These are phyloP conservation scores for Muntiacus muntjak DNA, from an alignment of 2,113 vertebrate genomes.

Conservation along the genomic window DNA sequence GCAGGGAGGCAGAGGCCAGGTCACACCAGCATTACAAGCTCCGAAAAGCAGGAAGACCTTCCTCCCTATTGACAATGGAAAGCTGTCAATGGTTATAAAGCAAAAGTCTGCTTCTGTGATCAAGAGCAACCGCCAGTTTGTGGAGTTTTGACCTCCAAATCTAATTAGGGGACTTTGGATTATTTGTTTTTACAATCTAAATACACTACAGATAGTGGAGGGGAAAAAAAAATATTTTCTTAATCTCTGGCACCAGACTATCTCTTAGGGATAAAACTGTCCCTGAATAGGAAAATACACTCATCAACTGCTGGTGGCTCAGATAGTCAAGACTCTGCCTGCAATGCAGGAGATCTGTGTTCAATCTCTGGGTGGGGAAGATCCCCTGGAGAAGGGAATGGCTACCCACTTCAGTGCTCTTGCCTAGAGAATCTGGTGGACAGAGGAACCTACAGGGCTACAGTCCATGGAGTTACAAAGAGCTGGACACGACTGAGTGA, in stretches of 20 bases:
- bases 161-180: background rate
- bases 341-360: background rate
- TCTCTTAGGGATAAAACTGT: background rate
- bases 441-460: background rate
- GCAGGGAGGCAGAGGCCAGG: background rate
- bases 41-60: background rate
- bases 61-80: background rate
- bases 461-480: background rate
- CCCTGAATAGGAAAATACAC: background rate
- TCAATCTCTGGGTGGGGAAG: background rate
- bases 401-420: background rate
- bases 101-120: background rate
- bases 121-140: background rate
- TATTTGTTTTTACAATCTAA: slow-evolving; percentile 25
- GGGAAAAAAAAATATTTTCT: background rate
- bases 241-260: background rate
- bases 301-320: background rate
- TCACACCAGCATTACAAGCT: background rate
- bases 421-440: background rate
- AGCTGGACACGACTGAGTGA: background rate
- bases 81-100: background rate
- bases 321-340: background rate
- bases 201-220: background rate
- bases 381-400: background rate
- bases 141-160: background rate